Conservation (phyloP, 2,113 vertebrate genomes). For the Paralichthys olivaceus region DNA sequence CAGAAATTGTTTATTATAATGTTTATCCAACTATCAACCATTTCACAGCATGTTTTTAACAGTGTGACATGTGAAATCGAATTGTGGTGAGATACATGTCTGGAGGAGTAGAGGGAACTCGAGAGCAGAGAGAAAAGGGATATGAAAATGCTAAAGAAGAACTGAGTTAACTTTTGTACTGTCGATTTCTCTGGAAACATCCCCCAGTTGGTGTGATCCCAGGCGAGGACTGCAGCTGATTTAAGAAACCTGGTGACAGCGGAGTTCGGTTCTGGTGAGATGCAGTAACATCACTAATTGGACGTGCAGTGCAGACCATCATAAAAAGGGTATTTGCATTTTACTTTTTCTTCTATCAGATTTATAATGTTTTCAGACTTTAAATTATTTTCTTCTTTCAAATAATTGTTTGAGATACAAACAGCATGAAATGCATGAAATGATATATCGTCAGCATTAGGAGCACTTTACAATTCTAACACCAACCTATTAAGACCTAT, state of each 20-base stretch:
- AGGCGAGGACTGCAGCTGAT: not conserved
- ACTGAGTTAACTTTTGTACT: not conserved
- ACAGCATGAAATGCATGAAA: no score
- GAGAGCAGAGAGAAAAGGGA: slow-evolving; percentile 27
- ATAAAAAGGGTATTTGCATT: not conserved
- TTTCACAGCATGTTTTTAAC: not conserved
- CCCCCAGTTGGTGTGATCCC: not conserved
- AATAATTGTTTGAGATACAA: no score
- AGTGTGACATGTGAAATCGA: not conserved
- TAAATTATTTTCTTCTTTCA: no score
- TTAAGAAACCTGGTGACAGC: not conserved
- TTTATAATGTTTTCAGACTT: no score
- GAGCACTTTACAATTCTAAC: no score
- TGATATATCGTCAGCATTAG: no score
- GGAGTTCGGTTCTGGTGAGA: not conserved
- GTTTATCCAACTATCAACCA: no score
- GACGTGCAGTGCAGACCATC: not conserved
- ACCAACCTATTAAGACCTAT: no score
- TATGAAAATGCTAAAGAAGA: slow-evolving; percentile 47
- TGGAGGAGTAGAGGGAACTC: not conserved
- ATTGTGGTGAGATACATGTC: not conserved
- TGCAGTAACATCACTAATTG: not conserved
- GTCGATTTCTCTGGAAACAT: not conserved
- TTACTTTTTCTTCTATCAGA: not conserved
- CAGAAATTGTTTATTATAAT: not conserved